Evolutionary conservation across 2,113 vertebrate species (phyloP), one percentile per base, ranked within the genome.

Genomic region (Oncorhynchus tshawytscha): DNA sequence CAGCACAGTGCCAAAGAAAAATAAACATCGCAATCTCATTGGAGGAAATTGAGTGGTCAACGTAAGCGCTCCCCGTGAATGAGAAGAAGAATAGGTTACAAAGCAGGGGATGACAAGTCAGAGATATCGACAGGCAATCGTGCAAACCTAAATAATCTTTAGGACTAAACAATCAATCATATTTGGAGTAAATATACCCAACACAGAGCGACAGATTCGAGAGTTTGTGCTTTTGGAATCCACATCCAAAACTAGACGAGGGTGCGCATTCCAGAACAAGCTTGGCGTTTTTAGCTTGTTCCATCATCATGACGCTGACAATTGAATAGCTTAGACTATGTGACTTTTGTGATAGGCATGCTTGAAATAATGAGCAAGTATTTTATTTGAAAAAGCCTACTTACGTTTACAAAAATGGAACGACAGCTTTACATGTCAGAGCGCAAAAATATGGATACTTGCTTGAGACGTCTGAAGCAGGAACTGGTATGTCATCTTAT

Each of bases 381-480:
- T 72, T 81, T 78, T 73, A 71, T 79, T 74, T 84, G 78, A 88
- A 59, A 70, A 60, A 15, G 51, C 27, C 5, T 49, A 51, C 39
- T 45, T 45, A 70, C 27, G 9, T 69, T 74, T 68, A 0, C 11
- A 70, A 34, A 69, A 57, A 92, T 90, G 92, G 88, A 93, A 65
- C 77, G 72, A 7, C 67, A 82, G 66, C 74, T 85, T 77, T 81
- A 77, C 77, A 90, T 81, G 77, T 83, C 84, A 64, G 91, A 92
- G 75, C 74, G 86, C 81, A 92, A 81, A 78, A 91, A 84, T 83
- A 94, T 94, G 92, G 93, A 94, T 29, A 77, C 86, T 80, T 94
- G 92, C 88, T 83, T 94, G 81, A 91, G 88, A 57, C 88, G 91
- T 73, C 88, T 94, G 79, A 94, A 92, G 78, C 92, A 92, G 68